Evolutionary conservation across 2,113 vertebrate species (phyloP).

Genomic region (Aphelocoma coerulescens): DNA sequence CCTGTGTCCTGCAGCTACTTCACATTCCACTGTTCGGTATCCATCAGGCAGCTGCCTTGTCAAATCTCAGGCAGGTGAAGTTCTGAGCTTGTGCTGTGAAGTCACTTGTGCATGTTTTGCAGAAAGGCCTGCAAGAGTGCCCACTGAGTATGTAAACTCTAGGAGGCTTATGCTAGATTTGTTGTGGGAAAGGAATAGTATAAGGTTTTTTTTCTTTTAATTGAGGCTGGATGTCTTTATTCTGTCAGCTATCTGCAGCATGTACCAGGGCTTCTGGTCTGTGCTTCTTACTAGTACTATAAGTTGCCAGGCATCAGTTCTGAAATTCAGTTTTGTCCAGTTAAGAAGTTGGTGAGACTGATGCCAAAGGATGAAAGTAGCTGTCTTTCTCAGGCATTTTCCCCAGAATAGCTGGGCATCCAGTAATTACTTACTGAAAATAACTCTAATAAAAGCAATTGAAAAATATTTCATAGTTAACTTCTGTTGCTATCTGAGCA

Average conservation of each 20-base stretch:
- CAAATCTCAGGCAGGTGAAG: background rate
- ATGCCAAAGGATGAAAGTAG: background rate
- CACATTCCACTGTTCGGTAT: background rate
- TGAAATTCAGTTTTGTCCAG: background rate
- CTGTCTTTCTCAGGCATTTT: background rate
- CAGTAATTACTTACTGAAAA: background rate
- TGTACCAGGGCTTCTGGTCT: background rate
- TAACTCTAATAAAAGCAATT: background rate
- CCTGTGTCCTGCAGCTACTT: background rate
- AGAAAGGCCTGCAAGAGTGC: background rate
- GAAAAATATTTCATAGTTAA: background rate
- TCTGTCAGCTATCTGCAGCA: background rate
- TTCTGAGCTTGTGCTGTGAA: background rate
- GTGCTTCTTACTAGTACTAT: background rate
- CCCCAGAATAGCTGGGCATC: background rate
- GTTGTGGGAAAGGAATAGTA: background rate
- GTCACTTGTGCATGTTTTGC: background rate
- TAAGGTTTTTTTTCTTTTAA: background rate
- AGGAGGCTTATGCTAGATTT: background rate
- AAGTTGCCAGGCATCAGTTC: background rate
- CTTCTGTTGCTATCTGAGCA: background rate
- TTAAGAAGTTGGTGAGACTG: background rate
- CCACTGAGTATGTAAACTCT: background rate
- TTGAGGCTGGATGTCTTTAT: background rate
- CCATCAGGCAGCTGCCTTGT: background rate